These are phyloP conservation scores for Melanostoma scalare DNA, from an alignment of 2,888 invertebrate species.

Conservation along the genomic window DNA sequence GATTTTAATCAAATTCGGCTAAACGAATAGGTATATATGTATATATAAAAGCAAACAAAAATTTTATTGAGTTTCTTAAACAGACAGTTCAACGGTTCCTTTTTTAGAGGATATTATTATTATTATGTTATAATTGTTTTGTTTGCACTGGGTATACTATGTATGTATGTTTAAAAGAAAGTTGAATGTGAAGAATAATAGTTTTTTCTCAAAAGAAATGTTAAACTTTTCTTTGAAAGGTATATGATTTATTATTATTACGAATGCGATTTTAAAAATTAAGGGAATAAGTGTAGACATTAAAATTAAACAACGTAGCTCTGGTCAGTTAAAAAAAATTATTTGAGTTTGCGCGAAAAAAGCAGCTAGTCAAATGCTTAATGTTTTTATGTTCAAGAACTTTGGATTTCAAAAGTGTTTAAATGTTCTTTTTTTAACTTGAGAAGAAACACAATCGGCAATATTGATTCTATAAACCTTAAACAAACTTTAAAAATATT, in stretches of 20 bases:
- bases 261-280: too few relatives aligned
- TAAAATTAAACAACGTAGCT: too few relatives aligned
- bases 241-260: too few relatives aligned
- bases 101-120: neutral
- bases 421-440: neutral
- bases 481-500: too few relatives aligned
- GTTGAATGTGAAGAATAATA: conserved; percentile 33
- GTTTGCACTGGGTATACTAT: neutral
- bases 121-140: neutral
- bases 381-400: conserved; percentile 26
- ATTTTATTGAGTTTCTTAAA: neutral
- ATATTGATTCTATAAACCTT: too few relatives aligned
- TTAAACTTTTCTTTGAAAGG: too few relatives aligned
- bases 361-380: neutral
- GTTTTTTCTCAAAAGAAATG: conserved; percentile 3
- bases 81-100: neutral
- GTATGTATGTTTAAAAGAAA: neutral
- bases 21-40: neutral
- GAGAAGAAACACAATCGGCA: too few relatives aligned
- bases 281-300: too few relatives aligned
- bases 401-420: conserved; percentile 17
- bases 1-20: too few relatives aligned
- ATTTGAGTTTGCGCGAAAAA: neutral
- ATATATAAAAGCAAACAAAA: neutral
- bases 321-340: too few relatives aligned